Evolutionary conservation across 2,888 invertebrate species (phyloP), one percentile per base, ranked within the genome.

Genomic region (Agrotis clavis): DNA sequence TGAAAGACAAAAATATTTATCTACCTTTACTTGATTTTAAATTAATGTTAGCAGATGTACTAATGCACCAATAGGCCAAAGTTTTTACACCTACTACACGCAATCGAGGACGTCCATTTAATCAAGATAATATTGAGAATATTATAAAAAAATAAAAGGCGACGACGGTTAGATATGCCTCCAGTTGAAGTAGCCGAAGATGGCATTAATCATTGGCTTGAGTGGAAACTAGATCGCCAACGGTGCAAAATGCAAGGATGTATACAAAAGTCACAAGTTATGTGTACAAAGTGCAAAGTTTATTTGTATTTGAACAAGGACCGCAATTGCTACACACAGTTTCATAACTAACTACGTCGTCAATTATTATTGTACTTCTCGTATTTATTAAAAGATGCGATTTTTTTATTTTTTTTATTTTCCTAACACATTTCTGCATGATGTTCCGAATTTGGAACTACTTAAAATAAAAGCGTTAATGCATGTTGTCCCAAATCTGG

Each of bases 121-220:
- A 47, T 18, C 48, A 63, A 35, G 51, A 63, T 16, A 19, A 25
- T 25, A 25, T 63, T 63, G 63, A 51, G 4, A 51, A 63, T 19
- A 63, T 51, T 45, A 45, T 45, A 45, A 41, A 53, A n/a, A 16
- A 21, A 11, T 21, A 64, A 64, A 64, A 64, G 64, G 18, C 64
- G 41, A 18, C 53, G 64, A 53, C 53, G 53, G 7, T 21, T 41
- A 4, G 41, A 64, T 6, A 53, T 64, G 53, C 64, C 64, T 64
- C 64, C 64, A 64, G 16, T 53, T 18, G 53, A 64, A 64, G 14
- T 63, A 3, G 51, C 51, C 0, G 41, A 1, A 41, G 64, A 64
- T 64, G 64, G 64, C 16, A 21, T 64, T 51, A 63, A 63, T 35
- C 63, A 63, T 16, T 63, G 51, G 63, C 63, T 50, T n/a, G n/a